phyloP scores from a whole-genome alignment of 2,113 vertebrate species.

The Toxostoma redivivum region DNA sequence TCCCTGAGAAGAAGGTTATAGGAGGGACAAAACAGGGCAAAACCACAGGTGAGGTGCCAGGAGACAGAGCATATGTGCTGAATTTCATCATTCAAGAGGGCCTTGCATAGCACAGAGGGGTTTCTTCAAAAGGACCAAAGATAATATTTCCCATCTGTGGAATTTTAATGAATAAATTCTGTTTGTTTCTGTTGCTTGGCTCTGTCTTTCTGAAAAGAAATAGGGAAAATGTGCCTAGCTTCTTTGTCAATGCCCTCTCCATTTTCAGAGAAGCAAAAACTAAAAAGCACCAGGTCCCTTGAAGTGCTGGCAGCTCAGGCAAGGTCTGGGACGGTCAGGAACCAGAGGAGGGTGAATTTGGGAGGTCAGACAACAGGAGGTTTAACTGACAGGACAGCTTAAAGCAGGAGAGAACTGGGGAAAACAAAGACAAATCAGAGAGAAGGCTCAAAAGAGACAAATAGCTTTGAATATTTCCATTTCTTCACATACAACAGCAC shows the following conservation, averaged over 20 bases:
- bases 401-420: background rate
- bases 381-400: background rate
- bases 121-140: slow-evolving; percentile 13
- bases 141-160: slow-evolving; percentile 43
- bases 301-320: background rate
- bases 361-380: background rate
- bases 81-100: background rate
- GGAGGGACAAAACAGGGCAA: background rate
- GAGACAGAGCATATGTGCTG: background rate
- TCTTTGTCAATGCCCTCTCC: background rate
- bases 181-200: background rate
- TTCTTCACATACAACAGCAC: background rate
- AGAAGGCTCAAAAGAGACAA: background rate
- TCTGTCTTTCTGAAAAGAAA: background rate
- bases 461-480: background rate
- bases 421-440: background rate
- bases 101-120: background rate
- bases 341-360: background rate
- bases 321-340: background rate
- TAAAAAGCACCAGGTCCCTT: background rate
- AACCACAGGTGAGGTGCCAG: background rate
- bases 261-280: background rate
- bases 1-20: background rate
- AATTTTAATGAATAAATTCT: slow-evolving; percentile 30
- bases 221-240: background rate